These are phyloP conservation scores for Tachina lurida DNA, from an alignment of 2,888 invertebrate genomes.

Conservation along the genomic window DNA sequence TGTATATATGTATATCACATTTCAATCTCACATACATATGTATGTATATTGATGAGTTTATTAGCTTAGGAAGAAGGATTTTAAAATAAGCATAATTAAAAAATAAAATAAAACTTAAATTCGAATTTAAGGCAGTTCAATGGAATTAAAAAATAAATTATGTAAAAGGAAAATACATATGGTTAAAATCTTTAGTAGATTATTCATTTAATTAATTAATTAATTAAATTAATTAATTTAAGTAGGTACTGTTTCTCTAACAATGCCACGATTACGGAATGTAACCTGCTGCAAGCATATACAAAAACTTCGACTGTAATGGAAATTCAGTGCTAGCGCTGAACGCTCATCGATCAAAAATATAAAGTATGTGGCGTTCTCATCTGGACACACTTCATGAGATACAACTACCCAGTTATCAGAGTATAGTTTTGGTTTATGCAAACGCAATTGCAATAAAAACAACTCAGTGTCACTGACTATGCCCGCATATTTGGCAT, in stretches of 20 bases:
- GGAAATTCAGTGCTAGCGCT: constrained; percentile 65
- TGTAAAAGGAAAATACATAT: no score
- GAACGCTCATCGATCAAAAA: constrained; percentile 73
- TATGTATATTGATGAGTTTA: no score
- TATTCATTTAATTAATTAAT: not conserved
- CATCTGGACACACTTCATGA: constrained; percentile 53
- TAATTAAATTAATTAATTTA: constrained; percentile 1
- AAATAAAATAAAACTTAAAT: no score
- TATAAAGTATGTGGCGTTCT: constrained; percentile 68
- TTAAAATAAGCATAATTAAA: no score
- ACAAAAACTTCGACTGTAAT: constrained; percentile 46
- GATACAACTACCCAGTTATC: constrained; percentile 72
- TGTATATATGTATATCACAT: no score
- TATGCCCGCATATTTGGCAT: constrained; percentile 66
- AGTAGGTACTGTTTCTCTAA: constrained; percentile 17
- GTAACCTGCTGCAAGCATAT: constrained; percentile 53
- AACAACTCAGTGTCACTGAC: constrained; percentile 67
- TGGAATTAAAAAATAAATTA: no score
- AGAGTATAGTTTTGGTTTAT: constrained; percentile 67
- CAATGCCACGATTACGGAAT: constrained; percentile 50
- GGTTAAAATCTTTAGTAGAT: no score
- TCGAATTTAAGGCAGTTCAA: no score
- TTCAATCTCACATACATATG: no score
- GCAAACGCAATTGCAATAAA: constrained; percentile 69
- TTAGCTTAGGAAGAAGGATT: no score